Evolutionary conservation across 1,140 invertebrate genomes (phyloP).

Genomic region (Leguminivora glycinivorella): DNA sequence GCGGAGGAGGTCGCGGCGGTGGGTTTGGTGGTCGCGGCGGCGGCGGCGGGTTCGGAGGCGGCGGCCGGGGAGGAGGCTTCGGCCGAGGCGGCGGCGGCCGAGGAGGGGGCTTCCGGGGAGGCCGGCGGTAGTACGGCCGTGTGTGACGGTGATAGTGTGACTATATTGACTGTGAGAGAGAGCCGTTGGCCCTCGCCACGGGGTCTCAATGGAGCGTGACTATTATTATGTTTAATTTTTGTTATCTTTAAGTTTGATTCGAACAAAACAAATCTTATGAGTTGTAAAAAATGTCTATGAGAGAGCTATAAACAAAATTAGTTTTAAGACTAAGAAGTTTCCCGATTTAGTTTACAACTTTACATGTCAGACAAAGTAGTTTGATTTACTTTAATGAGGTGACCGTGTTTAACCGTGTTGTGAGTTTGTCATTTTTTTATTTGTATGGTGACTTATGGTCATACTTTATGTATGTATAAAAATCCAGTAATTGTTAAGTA

Average conservation of each 20-base stretch:
- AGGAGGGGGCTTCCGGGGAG: conserved; percentile 58
- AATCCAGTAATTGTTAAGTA: neutral
- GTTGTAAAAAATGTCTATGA: no score
- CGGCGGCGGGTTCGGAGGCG: conserved; percentile 48
- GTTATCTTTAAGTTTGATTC: no score
- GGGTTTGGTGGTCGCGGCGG: conserved; percentile 58
- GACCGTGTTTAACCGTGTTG: no score
- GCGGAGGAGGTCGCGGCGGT: conserved; percentile 63
- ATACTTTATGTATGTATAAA: neutral
- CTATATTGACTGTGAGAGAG: conserved; percentile 32
- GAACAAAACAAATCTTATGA: no score
- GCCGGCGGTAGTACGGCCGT: conserved; percentile 53
- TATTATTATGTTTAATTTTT: neutral
- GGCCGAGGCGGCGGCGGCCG: conserved; percentile 50
- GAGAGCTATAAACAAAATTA: no score
- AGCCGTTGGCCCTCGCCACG: conserved; percentile 31
- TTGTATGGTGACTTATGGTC: neutral
- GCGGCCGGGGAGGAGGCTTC: conserved; percentile 47
- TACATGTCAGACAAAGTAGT: no score
- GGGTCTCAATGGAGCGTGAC: neutral
- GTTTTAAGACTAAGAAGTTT: no score
- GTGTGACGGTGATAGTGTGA: conserved; percentile 33
- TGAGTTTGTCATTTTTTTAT: no score
- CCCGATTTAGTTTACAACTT: no score
- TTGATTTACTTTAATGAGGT: no score